These are phyloP conservation scores for Gastrophryne carolinensis DNA, from an alignment of 2,797 vertebrate species.

Conservation along the genomic window DNA sequence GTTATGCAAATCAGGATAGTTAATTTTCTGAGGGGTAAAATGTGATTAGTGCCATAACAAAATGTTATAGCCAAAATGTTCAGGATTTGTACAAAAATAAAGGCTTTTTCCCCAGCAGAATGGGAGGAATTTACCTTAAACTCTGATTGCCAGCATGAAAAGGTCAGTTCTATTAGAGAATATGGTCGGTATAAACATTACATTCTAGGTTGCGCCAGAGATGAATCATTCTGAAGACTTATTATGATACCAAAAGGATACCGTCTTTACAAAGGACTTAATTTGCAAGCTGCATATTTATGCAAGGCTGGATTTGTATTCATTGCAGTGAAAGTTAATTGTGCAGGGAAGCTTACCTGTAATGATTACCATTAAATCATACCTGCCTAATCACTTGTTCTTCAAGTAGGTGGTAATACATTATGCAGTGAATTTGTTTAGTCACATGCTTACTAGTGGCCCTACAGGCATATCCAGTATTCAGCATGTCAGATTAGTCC, in stretches of 20 bases:
- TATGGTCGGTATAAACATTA: conserved; percentile 19
- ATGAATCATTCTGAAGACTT: background rate
- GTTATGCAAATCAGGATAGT: background rate
- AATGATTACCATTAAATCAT: background rate
- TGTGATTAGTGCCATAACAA: background rate
- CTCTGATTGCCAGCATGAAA: conserved; percentile 18
- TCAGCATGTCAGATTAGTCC: conserved; percentile 24
- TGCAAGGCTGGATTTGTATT: background rate
- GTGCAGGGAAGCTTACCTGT: background rate
- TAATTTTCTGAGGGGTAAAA: background rate
- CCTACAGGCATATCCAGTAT: conserved; percentile 15
- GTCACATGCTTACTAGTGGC: conserved; percentile 1
- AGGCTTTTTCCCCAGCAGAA: conserved; percentile 1
- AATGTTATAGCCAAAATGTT: background rate
- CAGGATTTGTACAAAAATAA: background rate
- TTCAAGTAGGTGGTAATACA: background rate
- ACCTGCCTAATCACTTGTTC: background rate
- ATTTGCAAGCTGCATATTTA: background rate
- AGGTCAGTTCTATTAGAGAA: conserved; percentile 39
- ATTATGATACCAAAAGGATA: background rate
- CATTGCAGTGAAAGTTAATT: background rate
- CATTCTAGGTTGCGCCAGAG: background rate
- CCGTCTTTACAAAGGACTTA: background rate
- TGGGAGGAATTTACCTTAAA: conserved; percentile 39
- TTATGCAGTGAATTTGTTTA: background rate